Evolutionary conservation across 1,140 invertebrate genomes (phyloP), one percentile per base, ranked within the genome.

Genomic region (Heliconius hewitsoni): DNA sequence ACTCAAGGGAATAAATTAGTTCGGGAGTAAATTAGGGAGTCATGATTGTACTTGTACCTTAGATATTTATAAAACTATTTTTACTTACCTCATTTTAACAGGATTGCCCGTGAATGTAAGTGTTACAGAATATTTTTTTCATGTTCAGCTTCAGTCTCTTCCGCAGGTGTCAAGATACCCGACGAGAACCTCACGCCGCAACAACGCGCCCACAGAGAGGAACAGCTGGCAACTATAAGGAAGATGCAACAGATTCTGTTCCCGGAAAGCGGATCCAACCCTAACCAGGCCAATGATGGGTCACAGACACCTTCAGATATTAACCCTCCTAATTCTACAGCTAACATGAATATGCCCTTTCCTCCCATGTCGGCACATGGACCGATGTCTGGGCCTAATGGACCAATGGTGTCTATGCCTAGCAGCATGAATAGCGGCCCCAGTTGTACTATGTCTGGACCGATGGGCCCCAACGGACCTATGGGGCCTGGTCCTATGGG

Each of bases 181-280:
- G 98, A 99, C 95, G 98, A 99, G 95, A 98, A 99, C 94, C 95
- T 99, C 82, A 99, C 98, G 76, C 98, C 98, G 37, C 98, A 99
- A 93, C 98, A 99, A 93, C 96, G 98, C 74, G 98, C 98, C 78
- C 98, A 98, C 87, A 95, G 98, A 76, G 98, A 99, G 94, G 98
- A 98, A 90, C 97, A 98, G 85, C 95, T 99, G 37, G 98, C 98
- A 8, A 98, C 97, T 57, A 96, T 99, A 80, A 96, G 97, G 74
- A 98, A 98, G 95, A 98, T 99, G 96, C 97, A 98, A 84, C 97
- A 98, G 90, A 96, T 99, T 95, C 94, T 99, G 46, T 98, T 99
- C 94, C 97, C 97, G 0, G 98, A 98, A 88, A 96, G 96, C 55
- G 92, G 93, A 16, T 78, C 81, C 78, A 88, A 86, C 77, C 82